phyloP scores from a whole-genome alignment of 1,140 invertebrate genomes.

The Teleopsis dalmanni region DNA sequence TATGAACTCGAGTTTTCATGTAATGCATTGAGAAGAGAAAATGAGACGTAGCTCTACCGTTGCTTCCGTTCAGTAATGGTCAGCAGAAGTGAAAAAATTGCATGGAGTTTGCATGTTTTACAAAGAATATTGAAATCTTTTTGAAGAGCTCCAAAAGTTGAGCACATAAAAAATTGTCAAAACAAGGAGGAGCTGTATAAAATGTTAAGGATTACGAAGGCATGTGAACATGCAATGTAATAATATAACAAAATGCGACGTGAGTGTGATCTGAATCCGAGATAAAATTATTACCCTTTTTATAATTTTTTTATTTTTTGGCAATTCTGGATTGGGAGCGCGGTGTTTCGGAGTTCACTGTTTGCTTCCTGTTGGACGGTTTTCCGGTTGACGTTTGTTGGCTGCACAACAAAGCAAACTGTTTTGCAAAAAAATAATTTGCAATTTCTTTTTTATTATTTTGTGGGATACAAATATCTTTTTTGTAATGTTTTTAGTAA shows the following conservation, averaged over 20 bases:
- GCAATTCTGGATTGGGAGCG: not conserved
- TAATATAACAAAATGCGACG: slow-evolving; percentile 16
- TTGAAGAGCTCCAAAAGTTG: slow-evolving; percentile 4
- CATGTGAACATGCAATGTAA: not conserved
- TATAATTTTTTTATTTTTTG: slow-evolving; percentile 21
- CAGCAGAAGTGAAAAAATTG: no score
- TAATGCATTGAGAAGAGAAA: no score
- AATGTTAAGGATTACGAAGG: not conserved
- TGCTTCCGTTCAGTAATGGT: no score
- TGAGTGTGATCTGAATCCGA: slow-evolving; percentile 43
- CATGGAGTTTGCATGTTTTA: no score
- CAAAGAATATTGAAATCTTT: slow-evolving; percentile 1
- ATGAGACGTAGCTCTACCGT: no score
- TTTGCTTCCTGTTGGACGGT: slow-evolving; percentile 39
- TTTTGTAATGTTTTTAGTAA: not conserved
- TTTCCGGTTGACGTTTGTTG: slow-evolving; percentile 25
- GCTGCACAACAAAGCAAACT: not conserved
- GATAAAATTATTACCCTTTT: slow-evolving; percentile 45
- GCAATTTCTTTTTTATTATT: slow-evolving; percentile 12
- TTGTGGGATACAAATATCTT: not conserved
- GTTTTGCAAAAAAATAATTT: slow-evolving; percentile 14
- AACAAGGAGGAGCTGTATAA: not conserved
- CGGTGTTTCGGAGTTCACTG: not conserved
- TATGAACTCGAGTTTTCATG: no score
- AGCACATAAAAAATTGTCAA: not conserved